Evolutionary conservation across 2,113 vertebrate species (phyloP).

Genomic region (Phyllostomus hastatus): DNA sequence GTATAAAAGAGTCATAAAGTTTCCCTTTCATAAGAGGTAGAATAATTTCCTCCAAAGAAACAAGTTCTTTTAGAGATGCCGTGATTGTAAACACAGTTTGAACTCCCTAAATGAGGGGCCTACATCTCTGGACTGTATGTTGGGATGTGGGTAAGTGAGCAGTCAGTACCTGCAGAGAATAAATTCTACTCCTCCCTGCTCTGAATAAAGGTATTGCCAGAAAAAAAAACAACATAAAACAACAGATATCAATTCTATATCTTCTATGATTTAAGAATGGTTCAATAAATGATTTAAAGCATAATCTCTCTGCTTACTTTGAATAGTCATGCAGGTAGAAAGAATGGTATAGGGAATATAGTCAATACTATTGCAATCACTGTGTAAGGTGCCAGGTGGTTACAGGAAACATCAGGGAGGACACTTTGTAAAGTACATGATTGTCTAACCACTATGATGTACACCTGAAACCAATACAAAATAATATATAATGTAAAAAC

Average conservation of each 20-base stretch:
- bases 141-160: neutral
- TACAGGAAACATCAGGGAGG: neutral
- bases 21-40: neutral
- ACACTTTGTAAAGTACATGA: neutral
- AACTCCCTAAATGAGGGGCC: neutral
- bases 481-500: neutral
- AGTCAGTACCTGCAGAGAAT: neutral
- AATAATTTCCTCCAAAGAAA: neutral
- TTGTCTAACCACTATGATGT: neutral
- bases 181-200: neutral
- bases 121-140: neutral
- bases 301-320: conserved; percentile 17
- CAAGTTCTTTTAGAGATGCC: neutral
- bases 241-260: neutral
- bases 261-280: neutral
- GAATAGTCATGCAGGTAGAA: neutral
- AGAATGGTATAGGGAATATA: neutral
- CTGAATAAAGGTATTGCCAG: neutral
- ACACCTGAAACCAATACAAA: neutral
- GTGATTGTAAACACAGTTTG: neutral
- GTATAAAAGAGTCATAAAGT: neutral
- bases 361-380: neutral
- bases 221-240: neutral
- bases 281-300: neutral
- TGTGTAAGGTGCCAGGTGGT: neutral